Percentiles rank a stretch among this genome's conserved stretches.
phyloP scores from a whole-genome alignment of 2,888 invertebrate species.

The Germaria angustata region DNA sequence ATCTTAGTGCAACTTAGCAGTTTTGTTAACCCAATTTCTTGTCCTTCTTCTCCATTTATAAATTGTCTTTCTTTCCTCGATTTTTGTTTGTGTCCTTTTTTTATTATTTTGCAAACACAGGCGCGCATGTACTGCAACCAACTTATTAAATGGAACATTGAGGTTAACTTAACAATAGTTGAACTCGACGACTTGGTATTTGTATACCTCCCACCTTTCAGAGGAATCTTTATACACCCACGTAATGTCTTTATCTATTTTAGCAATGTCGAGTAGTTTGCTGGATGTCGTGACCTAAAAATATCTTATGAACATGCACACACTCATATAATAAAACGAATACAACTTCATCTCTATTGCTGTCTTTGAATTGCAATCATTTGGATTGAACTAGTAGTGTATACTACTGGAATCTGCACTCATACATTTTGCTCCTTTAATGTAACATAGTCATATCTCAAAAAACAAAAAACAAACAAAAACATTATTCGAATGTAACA shows the following conservation, averaged over 20 bases:
- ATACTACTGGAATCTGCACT: background rate
- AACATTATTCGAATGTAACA: no score
- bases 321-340: slow-evolving; percentile 34
- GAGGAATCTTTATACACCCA: slow-evolving; percentile 45
- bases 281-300: slow-evolving; percentile 65
- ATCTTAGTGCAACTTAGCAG: slow-evolving; percentile 39
- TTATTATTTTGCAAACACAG: background rate
- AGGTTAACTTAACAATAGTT: slow-evolving; percentile 68
- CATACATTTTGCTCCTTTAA: no score
- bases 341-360: background rate
- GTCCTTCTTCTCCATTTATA: background rate
- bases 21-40: slow-evolving; percentile 53
- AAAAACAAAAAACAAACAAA: no score
- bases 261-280: slow-evolving; percentile 64
- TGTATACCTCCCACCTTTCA: slow-evolving; percentile 50
- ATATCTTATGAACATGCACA: slow-evolving; percentile 52
- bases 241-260: slow-evolving; percentile 62
- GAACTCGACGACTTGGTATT: slow-evolving; percentile 62
- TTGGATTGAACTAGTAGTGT: slow-evolving; percentile 1
- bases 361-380: slow-evolving; percentile 43
- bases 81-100: background rate
- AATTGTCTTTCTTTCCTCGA: slow-evolving; percentile 41
- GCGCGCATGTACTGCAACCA: slow-evolving; percentile 25
- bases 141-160: slow-evolving; percentile 62
- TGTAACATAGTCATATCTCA: no score